Evolutionary conservation across 2,113 vertebrate genomes (phyloP).

Genomic region (Chloropsis hardwickii): DNA sequence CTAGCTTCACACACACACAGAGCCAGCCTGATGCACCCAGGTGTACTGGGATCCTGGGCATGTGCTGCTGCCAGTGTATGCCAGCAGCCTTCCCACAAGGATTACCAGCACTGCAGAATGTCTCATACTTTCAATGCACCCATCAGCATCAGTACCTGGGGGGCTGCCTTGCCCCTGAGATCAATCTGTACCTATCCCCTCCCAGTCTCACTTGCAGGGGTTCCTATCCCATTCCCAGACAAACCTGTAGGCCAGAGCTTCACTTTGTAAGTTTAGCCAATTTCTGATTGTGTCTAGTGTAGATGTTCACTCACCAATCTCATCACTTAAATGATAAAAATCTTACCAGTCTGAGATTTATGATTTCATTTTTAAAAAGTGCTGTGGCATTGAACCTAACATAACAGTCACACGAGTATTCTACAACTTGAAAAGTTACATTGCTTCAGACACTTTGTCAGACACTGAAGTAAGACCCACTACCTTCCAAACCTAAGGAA

Average conservation of each 20-base stretch:
- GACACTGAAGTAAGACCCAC: neutral
- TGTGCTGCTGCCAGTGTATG: rapidly evolving
- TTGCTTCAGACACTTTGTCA: neutral
- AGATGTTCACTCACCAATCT: neutral
- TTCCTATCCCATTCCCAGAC: neutral
- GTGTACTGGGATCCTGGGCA: neutral
- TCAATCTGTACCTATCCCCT: neutral
- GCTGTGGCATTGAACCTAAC: neutral
- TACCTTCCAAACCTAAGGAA: neutral
- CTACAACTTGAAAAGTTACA: neutral
- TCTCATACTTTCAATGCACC: neutral
- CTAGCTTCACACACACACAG: neutral
- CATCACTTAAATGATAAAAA: neutral
- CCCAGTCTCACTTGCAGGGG: neutral
- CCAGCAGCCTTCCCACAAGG: neutral
- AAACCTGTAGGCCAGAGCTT: neutral
- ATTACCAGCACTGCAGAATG: neutral
- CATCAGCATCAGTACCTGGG: rapidly evolving
- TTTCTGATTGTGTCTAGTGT: neutral
- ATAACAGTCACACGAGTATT: neutral
- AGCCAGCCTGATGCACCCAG: neutral
- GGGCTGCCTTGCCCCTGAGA: neutral
- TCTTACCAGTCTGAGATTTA: neutral
- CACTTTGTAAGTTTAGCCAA: neutral
- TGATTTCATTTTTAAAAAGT: neutral